Conservation (phyloP, 2,797 vertebrate species). For the Pangasius djambal region DNA sequence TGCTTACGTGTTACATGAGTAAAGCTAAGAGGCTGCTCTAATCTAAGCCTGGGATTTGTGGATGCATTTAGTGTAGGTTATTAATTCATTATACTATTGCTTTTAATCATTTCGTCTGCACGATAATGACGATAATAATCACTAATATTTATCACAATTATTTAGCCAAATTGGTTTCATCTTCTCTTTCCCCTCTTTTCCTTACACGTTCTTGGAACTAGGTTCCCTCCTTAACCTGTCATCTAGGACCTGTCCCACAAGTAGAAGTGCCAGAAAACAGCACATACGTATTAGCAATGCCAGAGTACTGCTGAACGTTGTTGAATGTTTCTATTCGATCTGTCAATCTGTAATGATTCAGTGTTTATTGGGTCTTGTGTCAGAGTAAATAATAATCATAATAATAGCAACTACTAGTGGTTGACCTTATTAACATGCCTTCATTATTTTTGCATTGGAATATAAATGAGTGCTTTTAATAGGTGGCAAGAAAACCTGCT, state of each 20-base stretch:
- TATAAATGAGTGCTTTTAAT: constrained; percentile 26
- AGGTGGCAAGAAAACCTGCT: constrained; percentile 53
- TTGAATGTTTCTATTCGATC: neutral
- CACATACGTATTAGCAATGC: neutral
- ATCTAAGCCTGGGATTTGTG: neutral
- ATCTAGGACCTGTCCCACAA: neutral
- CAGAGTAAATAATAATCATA: neutral
- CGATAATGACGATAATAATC: neutral
- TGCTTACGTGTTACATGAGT: neutral
- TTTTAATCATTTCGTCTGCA: neutral
- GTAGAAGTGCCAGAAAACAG: neutral
- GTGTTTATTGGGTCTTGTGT: neutral
- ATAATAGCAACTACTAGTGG: neutral
- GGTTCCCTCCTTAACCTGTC: neutral
- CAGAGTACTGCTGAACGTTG: neutral
- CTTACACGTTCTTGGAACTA: neutral
- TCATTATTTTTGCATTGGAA: neutral
- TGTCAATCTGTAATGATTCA: neutral
- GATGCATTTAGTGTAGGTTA: neutral
- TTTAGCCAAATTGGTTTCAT: too few relatives aligned
- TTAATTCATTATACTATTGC: neutral
- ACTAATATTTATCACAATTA: neutral
- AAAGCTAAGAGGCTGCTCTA: neutral
- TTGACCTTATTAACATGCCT: neutral
- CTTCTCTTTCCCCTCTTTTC: neutral